phyloP scores from a whole-genome alignment of 2,888 invertebrate genomes.

The Luperina nickerlii region DNA sequence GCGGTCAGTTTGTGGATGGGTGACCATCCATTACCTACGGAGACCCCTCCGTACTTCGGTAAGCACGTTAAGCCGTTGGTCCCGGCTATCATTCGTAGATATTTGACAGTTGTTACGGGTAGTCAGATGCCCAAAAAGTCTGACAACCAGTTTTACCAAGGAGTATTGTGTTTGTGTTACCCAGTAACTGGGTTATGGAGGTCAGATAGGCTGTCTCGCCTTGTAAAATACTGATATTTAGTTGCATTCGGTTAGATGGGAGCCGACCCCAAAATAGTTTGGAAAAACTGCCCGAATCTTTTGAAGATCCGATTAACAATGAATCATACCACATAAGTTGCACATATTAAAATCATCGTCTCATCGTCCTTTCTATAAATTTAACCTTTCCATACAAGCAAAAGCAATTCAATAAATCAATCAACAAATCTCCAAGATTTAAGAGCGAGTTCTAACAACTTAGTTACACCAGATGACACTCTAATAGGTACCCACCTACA shows the following conservation, averaged over 20 bases:
- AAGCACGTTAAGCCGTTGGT: not conserved
- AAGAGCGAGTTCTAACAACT: constrained; percentile 43
- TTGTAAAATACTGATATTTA: not conserved
- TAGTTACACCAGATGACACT: constrained; percentile 65
- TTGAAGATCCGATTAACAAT: not conserved
- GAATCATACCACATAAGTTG: not conserved
- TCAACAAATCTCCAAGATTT: constrained; percentile 51
- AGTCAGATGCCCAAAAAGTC: not conserved
- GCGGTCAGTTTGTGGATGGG: not conserved
- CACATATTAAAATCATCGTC: not conserved
- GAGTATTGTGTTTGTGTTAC: no score
- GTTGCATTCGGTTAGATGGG: not conserved
- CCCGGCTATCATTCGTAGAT: not conserved
- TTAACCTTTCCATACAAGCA: constrained; percentile 18
- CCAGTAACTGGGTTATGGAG: not conserved
- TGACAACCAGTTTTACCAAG: not conserved
- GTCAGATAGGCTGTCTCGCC: not conserved
- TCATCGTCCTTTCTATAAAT: not conserved
- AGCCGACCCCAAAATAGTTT: not conserved
- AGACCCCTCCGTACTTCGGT: not conserved
- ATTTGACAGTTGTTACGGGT: not conserved
- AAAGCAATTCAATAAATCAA: constrained; percentile 35
- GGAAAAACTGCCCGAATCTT: not conserved
- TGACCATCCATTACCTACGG: not conserved
- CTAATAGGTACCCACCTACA: constrained; percentile 59